Conservation (phyloP, 2,113 vertebrate genomes). For the Buteo buteo region DNA sequence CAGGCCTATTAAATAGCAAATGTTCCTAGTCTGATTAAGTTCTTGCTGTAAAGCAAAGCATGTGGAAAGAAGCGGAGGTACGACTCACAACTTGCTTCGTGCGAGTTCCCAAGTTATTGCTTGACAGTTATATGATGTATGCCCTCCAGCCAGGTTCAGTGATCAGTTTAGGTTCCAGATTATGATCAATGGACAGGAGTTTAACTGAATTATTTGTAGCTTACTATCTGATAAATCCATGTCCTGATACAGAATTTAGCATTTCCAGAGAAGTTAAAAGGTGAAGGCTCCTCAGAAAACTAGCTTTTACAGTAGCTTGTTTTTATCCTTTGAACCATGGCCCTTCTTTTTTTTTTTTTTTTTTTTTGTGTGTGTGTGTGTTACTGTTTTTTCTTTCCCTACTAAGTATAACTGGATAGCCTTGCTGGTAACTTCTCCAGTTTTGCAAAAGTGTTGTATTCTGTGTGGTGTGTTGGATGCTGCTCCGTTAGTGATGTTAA, state of each 20-base stretch:
- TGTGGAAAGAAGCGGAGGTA: neutral
- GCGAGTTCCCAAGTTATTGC: neutral
- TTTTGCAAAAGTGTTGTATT: neutral
- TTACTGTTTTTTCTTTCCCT: too few species aligned
- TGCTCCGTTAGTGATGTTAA: neutral
- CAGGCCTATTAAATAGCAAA: neutral
- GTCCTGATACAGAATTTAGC: neutral
- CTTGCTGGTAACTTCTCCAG: neutral
- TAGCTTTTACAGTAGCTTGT: neutral
- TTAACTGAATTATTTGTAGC: neutral
- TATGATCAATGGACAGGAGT: neutral
- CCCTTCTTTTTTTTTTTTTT: neutral
- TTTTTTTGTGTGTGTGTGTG: too few species aligned
- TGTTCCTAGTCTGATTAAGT: neutral
- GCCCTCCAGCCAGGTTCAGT: neutral
- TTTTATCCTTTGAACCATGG: neutral
- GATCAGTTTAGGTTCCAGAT: neutral
- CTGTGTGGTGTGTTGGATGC: neutral
- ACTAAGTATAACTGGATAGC: neutral
- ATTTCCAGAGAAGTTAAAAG: neutral
- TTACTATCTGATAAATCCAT: neutral
- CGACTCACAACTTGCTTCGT: neutral
- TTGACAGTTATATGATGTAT: accelerated
- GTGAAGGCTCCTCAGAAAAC: neutral
- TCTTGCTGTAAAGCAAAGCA: neutral